Evolutionary conservation across 2,113 vertebrate genomes (phyloP), one percentile per base, ranked within the genome.

Genomic region (Xiphophorus couchianus): DNA sequence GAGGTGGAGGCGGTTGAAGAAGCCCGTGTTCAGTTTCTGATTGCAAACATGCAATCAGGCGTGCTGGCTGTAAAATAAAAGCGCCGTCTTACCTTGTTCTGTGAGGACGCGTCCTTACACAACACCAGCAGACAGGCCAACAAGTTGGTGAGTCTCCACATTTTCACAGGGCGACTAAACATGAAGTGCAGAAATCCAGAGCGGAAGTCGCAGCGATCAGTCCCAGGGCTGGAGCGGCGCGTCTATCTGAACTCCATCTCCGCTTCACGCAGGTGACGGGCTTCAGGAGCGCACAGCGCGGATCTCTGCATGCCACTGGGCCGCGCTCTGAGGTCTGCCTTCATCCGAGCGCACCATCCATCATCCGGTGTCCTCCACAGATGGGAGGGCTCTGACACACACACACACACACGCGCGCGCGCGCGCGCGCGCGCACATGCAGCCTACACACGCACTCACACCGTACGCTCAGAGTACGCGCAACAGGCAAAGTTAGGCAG

Each of bases 121-220:
- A 94, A 73, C 70, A 94, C 73, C 73, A 94, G 80, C 74, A 93
- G 62, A 22, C 79, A 93, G 29, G 86, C 86, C 1, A 93, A 75
- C 83, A 93, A 62, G 71, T 86, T 90, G 1, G 75, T 83, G 84
- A 85, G 90, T 72, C 84, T 92, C 94, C 93, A 92, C 94, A 95
- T 95, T 68, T 85, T 75, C 37, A 30, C 22, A 22, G 27, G 13
- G 60, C 60, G 12, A 74, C n/a, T 44, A 37, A 2, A 17, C 58
- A 37, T 79, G 3, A 83, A 71, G 35, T 74, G 39, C 4, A 74
- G 19, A 74, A 73, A 83, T 73, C 73, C 71, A 58, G 67, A 74
- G 44, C 60, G 28, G 14, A 37, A 64, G n/a, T 60, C 64, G 2
- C 8, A 42, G 9, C 35, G 25, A 19, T 58, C n/a, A 63, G 15